Percentiles rank a stretch among this genome's conserved stretches.
Evolutionary conservation across 2,797 vertebrate species (phyloP).

Genomic region (Arremon aurantiirostris): DNA sequence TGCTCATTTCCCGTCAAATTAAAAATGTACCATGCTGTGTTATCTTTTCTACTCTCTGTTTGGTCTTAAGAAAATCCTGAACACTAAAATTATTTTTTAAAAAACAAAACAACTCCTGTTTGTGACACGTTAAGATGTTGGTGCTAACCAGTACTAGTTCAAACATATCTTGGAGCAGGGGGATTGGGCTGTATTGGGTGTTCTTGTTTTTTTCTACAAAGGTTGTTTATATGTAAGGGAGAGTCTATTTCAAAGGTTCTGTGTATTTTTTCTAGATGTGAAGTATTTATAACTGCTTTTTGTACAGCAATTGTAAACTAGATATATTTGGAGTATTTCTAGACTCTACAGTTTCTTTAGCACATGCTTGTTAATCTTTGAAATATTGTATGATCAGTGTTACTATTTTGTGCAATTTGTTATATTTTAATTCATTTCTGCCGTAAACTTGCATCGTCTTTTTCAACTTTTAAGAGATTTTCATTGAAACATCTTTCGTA

Average conservation of each 20-base stretch:
- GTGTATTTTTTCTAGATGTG: slow-evolving; percentile 93
- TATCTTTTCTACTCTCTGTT: background rate
- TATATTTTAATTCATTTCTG: slow-evolving; percentile 78
- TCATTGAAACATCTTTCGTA: slow-evolving; percentile 55
- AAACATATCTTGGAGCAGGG: slow-evolving; percentile 30
- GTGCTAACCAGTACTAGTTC: slow-evolving; percentile 78
- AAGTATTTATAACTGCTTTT: slow-evolving; percentile 92
- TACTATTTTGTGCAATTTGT: slow-evolving; percentile 87
- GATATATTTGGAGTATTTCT: slow-evolving; percentile 84
- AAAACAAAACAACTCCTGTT: slow-evolving; percentile 7
- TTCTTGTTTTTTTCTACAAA: slow-evolving; percentile 75
- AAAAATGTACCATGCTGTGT: background rate
- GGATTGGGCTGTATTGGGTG: background rate
- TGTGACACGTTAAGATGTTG: slow-evolving; percentile 41
- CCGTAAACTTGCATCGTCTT: slow-evolving; percentile 53
- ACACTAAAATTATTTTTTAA: background rate
- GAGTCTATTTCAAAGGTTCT: slow-evolving; percentile 85
- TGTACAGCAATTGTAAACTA: slow-evolving; percentile 87
- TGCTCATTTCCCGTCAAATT: background rate
- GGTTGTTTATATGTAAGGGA: slow-evolving; percentile 85
- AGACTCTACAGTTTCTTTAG: slow-evolving; percentile 71
- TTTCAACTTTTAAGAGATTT: slow-evolving; percentile 50
- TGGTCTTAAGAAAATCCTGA: background rate
- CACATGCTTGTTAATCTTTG: slow-evolving; percentile 75
- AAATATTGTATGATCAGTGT: slow-evolving; percentile 83